Conservation (phyloP, 2,888 invertebrate genomes). For the Drosophila austrosaltans region DNA sequence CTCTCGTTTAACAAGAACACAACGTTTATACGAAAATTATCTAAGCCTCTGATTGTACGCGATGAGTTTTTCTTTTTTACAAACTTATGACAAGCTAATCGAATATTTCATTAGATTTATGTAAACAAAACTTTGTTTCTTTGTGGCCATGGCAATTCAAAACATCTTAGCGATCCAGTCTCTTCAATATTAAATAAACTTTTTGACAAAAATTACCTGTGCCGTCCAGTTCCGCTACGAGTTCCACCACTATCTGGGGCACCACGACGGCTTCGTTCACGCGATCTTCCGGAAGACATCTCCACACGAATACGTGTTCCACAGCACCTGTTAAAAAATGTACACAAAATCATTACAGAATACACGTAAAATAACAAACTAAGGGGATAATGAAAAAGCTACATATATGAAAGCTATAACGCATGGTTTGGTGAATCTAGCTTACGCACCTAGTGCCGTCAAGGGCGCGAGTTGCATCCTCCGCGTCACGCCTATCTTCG, state of each 20-base stretch:
- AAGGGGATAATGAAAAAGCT: too few species aligned
- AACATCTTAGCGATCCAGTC: neutral
- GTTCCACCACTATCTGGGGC: slow-evolving; percentile 60
- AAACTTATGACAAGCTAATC: neutral
- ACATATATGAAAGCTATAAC: too few species aligned
- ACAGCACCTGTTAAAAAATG: slow-evolving; percentile 87
- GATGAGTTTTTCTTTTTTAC: neutral
- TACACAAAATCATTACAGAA: too few species aligned
- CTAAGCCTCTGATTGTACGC: slow-evolving; percentile 21
- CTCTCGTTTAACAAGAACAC: slow-evolving; percentile 71
- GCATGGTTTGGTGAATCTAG: too few species aligned
- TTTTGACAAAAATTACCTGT: slow-evolving; percentile 74
- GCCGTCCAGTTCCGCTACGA: slow-evolving; percentile 72
- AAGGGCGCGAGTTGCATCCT: slow-evolving; percentile 91
- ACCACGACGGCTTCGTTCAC: slow-evolving; percentile 87
- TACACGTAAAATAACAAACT: too few species aligned
- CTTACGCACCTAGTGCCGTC: slow-evolving; percentile 85
- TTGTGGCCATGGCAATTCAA: neutral
- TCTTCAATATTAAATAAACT: slow-evolving; percentile 25
- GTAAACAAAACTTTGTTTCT: neutral
- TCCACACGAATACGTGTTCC: slow-evolving; percentile 95
- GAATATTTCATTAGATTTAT: slow-evolving; percentile 2
- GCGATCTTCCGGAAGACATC: slow-evolving; percentile 94
- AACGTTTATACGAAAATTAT: slow-evolving; percentile 27
- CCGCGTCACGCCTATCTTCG: slow-evolving; percentile 93